These are phyloP conservation scores for Lasioglossum vierecki DNA, from an alignment of 2,888 invertebrate genomes.

Conservation along the genomic window DNA sequence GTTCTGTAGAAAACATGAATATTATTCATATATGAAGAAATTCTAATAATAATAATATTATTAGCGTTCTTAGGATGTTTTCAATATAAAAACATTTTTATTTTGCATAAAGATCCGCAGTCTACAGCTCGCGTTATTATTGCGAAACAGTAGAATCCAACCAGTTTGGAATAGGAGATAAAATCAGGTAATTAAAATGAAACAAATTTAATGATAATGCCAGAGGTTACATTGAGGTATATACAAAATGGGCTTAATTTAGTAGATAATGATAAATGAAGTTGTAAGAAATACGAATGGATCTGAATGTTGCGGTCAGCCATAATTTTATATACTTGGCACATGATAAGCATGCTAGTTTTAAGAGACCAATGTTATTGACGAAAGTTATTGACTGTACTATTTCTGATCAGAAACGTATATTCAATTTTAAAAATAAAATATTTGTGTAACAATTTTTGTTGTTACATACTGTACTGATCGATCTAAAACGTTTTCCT, in stretches of 20 bases:
- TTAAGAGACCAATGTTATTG: neutral
- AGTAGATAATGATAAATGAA: slow-evolving; percentile 73
- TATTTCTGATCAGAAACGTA: slow-evolving; percentile 35
- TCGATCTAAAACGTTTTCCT: slow-evolving; percentile 42
- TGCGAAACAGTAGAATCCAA: neutral
- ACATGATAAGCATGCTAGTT: slow-evolving; percentile 49
- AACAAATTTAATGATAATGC: slow-evolving; percentile 79
- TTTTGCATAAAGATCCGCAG: too few relatives aligned
- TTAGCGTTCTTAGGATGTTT: too few relatives aligned
- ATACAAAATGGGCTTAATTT: slow-evolving; percentile 74
- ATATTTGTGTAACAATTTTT: slow-evolving; percentile 37
- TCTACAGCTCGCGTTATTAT: too few relatives aligned
- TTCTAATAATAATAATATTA: too few relatives aligned
- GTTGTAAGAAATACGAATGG: slow-evolving; percentile 58
- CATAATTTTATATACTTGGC: slow-evolving; percentile 68
- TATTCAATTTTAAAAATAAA: slow-evolving; percentile 38
- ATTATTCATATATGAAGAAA: too few relatives aligned
- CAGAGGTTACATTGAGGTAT: slow-evolving; percentile 76
- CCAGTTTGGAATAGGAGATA: neutral
- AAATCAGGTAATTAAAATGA: slow-evolving; percentile 72
- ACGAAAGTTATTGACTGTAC: slow-evolving; percentile 24
- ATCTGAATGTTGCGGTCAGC: slow-evolving; percentile 67
- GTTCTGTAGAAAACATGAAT: too few relatives aligned
- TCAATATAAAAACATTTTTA: too few relatives aligned
- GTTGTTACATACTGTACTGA: slow-evolving; percentile 41